Base-by-base conservation (phyloP, 53 echinoderm and acorn worm genomes). In the Holothuria leucospilota region DNA sequence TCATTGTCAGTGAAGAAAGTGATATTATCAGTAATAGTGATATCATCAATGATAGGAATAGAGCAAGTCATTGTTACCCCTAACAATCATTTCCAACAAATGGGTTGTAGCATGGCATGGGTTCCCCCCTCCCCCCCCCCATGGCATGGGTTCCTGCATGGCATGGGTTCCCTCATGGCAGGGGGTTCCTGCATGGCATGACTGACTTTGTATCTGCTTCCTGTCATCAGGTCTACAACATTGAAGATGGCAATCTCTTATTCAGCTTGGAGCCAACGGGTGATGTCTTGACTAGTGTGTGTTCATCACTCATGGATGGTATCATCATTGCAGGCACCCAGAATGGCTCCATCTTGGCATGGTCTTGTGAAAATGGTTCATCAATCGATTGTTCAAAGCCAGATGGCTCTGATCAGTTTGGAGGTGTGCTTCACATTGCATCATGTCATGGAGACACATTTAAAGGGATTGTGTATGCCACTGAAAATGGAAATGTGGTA, bases 321-420 rank as follows among this genome's bases (percentile, higher is more conserved):
- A 30, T 39, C 20, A 23, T 82, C 0, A 0, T 38, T 29, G 49
- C 49, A 34, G 82, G 82, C 30, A 39, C 41, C 24, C 21, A 82
- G 65, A 63, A 20, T 21, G 82, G 82, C 20, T 62, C 41, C 3
- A 28, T 63, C 29, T 63, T 62, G 65, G 82, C 62, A n/a, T 82
- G 82, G 82, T 82, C 82, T 62, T 3, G 64, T 63, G 65, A 30
- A 34, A 62, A 82, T 82, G 82, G 82, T 11, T 82, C 65, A 16
- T 62, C 63, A 21, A 8, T 82, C 6, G 34, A 16, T 39, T 51
- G 38, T 63, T 30, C 49, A 4, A 63, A 34, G 34, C 82, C 65
- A 13, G 82, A 82, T 13, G 78, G 59, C n/a, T 30, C 65, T 38
- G 63, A 39, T 29, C 38, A 39, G 28, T 20, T 40, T 63, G 82